Evolutionary conservation across 2,888 invertebrate genomes (phyloP).

Genomic region (Diaphora mendica): DNA sequence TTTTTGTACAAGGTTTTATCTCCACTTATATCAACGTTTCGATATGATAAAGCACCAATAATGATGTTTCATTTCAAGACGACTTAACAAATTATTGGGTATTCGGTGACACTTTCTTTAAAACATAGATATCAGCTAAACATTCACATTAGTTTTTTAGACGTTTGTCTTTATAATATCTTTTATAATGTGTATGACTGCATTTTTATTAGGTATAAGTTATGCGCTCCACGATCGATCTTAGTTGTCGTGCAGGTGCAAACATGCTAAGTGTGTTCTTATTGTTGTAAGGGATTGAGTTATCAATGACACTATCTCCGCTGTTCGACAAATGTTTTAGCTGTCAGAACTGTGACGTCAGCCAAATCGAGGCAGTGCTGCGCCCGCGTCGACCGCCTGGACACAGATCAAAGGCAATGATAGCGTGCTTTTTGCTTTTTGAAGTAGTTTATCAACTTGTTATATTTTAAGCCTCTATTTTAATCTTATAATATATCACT

Average conservation of each 20-base stretch:
- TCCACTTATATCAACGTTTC: slow-evolving; percentile 77
- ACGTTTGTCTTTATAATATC: slow-evolving; percentile 30
- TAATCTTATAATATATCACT: slow-evolving; percentile 29
- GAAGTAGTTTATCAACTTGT: slow-evolving; percentile 44
- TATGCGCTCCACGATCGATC: slow-evolving; percentile 77
- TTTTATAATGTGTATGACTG: slow-evolving; percentile 52
- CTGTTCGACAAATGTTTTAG: slow-evolving; percentile 85
- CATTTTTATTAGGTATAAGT: slow-evolving; percentile 55
- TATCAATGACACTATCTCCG: slow-evolving; percentile 86
- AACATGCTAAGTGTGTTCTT: slow-evolving; percentile 86
- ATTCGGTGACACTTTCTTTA: slow-evolving; percentile 71
- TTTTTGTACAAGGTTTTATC: slow-evolving; percentile 75
- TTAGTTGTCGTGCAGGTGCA: slow-evolving; percentile 80
- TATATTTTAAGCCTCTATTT: slow-evolving; percentile 40
- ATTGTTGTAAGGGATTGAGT: slow-evolving; percentile 85
- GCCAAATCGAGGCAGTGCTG: slow-evolving; percentile 73
- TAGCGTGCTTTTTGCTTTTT: slow-evolving; percentile 63
- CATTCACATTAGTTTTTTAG: slow-evolving; percentile 52
- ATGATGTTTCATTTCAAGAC: slow-evolving; percentile 83
- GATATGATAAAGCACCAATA: slow-evolving; percentile 84
- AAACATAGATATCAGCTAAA: slow-evolving; percentile 46
- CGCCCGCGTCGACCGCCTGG: slow-evolving; percentile 63
- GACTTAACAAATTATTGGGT: slow-evolving; percentile 74
- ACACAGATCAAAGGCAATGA: slow-evolving; percentile 69
- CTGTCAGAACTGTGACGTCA: slow-evolving; percentile 86